Evolutionary conservation across 2,888 invertebrate genomes (phyloP).

Genomic region (Aspidapion aeneum): DNA sequence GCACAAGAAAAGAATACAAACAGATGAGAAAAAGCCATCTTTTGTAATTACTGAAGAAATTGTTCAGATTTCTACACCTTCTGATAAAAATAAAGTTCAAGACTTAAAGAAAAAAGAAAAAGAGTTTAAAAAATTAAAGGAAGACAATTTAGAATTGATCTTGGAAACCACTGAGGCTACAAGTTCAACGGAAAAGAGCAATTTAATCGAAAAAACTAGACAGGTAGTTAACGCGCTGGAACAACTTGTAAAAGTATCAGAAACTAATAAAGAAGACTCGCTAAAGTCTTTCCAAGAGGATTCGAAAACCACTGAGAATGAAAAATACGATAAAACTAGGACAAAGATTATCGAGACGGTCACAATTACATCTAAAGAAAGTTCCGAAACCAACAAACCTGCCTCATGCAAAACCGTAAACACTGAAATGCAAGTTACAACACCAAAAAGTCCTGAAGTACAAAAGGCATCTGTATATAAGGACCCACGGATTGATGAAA

Average conservation of each 20-base stretch:
- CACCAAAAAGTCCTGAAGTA: neutral
- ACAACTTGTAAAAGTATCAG: neutral
- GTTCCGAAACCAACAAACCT: too few relatives aligned
- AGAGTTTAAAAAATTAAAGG: neutral
- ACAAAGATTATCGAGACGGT: too few relatives aligned
- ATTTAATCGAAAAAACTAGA: neutral
- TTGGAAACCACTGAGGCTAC: neutral
- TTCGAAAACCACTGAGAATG: too few relatives aligned
- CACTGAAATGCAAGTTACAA: neutral
- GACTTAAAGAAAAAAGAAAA: neutral
- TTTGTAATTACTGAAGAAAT: constrained; percentile 28
- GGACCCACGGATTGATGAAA: constrained; percentile 13
- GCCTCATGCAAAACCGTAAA: too few relatives aligned
- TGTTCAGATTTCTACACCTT: constrained; percentile 23
- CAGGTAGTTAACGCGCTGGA: neutral
- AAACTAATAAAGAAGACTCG: too few relatives aligned
- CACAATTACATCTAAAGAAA: too few relatives aligned
- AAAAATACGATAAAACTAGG: too few relatives aligned
- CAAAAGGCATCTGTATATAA: neutral
- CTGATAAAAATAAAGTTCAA: constrained; percentile 1
- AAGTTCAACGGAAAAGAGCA: neutral
- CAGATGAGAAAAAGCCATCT: constrained; percentile 24
- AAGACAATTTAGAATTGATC: neutral
- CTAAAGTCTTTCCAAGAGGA: too few relatives aligned
- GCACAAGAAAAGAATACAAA: constrained; percentile 27